Evolutionary conservation across 1,140 invertebrate genomes (phyloP).

Genomic region (Venturia canescens): DNA sequence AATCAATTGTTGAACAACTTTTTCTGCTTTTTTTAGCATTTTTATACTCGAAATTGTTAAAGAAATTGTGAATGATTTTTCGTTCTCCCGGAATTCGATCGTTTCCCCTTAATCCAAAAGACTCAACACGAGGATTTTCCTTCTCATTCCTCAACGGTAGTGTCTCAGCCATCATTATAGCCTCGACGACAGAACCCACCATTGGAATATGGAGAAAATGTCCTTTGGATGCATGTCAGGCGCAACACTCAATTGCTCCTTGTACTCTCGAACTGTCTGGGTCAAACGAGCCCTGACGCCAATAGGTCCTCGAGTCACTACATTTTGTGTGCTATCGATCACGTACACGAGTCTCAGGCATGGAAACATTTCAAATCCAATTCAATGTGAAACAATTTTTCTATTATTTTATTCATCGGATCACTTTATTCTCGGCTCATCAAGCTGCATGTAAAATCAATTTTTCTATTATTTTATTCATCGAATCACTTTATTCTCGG

Average conservation of each 20-base stretch:
- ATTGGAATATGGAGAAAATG: slow-evolving; percentile 76
- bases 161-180: slow-evolving; percentile 75
- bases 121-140: slow-evolving; percentile 76
- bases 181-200: slow-evolving; percentile 74
- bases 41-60: too few relatives aligned
- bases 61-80: too few relatives aligned
- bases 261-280: slow-evolving; percentile 81
- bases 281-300: slow-evolving; percentile 79
- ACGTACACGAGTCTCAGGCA: slow-evolving; percentile 82
- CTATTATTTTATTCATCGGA: not conserved
- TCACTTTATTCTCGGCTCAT: not conserved
- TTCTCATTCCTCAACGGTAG: slow-evolving; percentile 76
- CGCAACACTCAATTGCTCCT: slow-evolving; percentile 77
- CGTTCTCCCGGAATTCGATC: slow-evolving; percentile 57
- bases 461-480: not conserved
- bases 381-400: not conserved
- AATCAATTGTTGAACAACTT: too few relatives aligned
- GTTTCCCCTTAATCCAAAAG: slow-evolving; percentile 66
- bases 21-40: too few relatives aligned
- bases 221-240: slow-evolving; percentile 73
- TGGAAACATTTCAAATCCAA: slow-evolving; percentile 64
- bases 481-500: not conserved
- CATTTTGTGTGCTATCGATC: slow-evolving; percentile 79
- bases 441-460: too few relatives aligned
- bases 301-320: slow-evolving; percentile 81